Evolutionary conservation across 1,140 invertebrate species (phyloP), one percentile per base, ranked within the genome.

Genomic region (Apis florea): DNA sequence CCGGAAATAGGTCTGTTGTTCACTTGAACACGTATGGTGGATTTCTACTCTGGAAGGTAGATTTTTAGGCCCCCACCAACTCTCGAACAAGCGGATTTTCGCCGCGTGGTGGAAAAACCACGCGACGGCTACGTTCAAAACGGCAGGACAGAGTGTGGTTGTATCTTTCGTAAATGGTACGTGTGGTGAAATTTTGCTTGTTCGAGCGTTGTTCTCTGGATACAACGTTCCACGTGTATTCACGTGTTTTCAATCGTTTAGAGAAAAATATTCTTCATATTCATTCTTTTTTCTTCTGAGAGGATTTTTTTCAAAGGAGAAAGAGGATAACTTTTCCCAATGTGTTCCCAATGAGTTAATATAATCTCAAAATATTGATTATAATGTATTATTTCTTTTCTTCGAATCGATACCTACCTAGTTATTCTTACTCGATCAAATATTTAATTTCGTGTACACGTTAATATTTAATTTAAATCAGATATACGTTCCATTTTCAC

Each of bases 1-100:
- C 10, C 26, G 26, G 54, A 71, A 63, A 79, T 79, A 63, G 66
- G 61, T 78, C 56, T 70, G 66, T 61, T 79, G 67, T 79, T 79
- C 76, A 70, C 54, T 70, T 61, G 66, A 79, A 53, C 66, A 31
- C n/a, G 64, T 49, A 68, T 58, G 56, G 40, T 61, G 47, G 66
- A 79, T 70, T 79, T 53, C 24, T 70, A 9, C 76, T 40, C 5
- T n/a, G 67, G 31, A 19, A 24, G 76, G 40, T 31, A 69, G 31
- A 78, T 51, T 70, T 70, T 70, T 40, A 40, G 31, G 4, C 54
- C n/a, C 31, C 49, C 59, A 4, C 5, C 59, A 24, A 19, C 47
- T 61, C 49, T 71, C 56, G 53, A 63, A 79, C 66, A 79, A 51
- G 21, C 51, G 24, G 54, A 53, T 61, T 79, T 79, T 61, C 19